Evolutionary conservation across 2,113 vertebrate species (phyloP), one percentile per base, ranked within the genome.

Genomic region (Synchiropus splendidus): DNA sequence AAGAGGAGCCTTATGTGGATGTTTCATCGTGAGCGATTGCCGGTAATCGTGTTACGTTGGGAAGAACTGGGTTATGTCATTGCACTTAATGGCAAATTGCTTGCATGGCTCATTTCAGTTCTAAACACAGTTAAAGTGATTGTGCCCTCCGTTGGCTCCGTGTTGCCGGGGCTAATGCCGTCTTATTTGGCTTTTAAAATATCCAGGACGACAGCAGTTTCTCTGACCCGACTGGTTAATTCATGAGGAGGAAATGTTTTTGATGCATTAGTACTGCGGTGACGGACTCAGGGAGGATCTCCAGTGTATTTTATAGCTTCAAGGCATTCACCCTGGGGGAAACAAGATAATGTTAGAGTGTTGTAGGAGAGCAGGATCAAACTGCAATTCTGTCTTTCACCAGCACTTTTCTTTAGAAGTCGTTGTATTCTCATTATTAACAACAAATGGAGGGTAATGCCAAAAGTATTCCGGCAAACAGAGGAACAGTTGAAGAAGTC

Each of bases 1-100:
- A 58, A 50, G 44, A 38, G 8, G 39, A 42, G 2, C 16, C 42
- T 61, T 46, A 39, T 36, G 27, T 47, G 21, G 44, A 18, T 50
- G 48, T 53, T 39, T 50, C 60, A 60, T 62, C 39, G 51, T 48
- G n/a, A 58, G 42, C 1, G 31, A 59, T 50, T 53, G 55, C 38
- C 41, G 16, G 38, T 65, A 50, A 65, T 53, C 41, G 43, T 11
- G 10, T 40, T 41, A 41, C 48, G 53, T 60, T 41, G 54, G 35
- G 30, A 35, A 31, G 37, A 38, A 35, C 42, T 50, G 42, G 46
- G 45, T 48, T 44, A 48, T 54, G 12, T 36, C 54, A 41, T 49
- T 62, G 46, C 42, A 42, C 41, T 46, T 61, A 53, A 64, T 51
- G 53, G 48, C 36, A 34, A 43, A 58, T 38, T 51, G 45, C 44